Conservation (phyloP, 2,797 vertebrate genomes). For the Rachycentron canadum region DNA sequence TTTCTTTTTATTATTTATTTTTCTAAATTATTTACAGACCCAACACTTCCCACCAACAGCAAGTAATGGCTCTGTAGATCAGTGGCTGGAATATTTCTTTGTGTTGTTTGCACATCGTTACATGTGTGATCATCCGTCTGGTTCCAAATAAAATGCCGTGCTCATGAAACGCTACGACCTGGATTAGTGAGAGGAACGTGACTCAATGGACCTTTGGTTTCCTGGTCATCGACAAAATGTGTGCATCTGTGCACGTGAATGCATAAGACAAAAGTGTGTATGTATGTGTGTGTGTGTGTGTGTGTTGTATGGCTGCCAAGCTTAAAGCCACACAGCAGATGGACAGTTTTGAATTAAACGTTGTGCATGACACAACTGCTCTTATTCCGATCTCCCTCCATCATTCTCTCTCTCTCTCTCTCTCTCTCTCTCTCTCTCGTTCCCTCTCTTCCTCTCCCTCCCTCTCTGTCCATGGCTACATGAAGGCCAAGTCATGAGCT, state of each 20-base stretch:
- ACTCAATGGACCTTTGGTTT: no score
- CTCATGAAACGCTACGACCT: no score
- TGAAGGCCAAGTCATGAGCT: slow-evolving; percentile 75
- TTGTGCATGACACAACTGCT: slow-evolving; percentile 68
- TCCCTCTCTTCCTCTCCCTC: slow-evolving; percentile 8
- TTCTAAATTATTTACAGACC: no score
- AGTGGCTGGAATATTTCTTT: background rate
- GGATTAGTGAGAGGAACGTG: no score
- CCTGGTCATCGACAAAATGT: slow-evolving; percentile 28
- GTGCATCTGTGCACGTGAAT: slow-evolving; percentile 27
- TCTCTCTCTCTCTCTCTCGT: slow-evolving; percentile 21
- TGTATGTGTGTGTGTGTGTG: slow-evolving; percentile 23
- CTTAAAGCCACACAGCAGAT: slow-evolving; percentile 79
- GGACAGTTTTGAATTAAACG: slow-evolving; percentile 85
- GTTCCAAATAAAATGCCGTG: no score
- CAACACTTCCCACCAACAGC: no score
- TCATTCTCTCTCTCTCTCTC: slow-evolving; percentile 5
- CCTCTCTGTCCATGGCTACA: slow-evolving; percentile 54
- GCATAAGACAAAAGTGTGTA: slow-evolving; percentile 17
- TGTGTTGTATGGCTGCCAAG: slow-evolving; percentile 56
- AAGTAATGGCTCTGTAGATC: background rate
- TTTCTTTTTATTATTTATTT: no score
- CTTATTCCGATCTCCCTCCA: slow-evolving; percentile 19
- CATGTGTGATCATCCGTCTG: background rate
- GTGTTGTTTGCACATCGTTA: background rate